Evolutionary conservation across 2,797 vertebrate genomes (phyloP), one percentile per base, ranked within the genome.

Genomic region (Anguilla marmorata): DNA sequence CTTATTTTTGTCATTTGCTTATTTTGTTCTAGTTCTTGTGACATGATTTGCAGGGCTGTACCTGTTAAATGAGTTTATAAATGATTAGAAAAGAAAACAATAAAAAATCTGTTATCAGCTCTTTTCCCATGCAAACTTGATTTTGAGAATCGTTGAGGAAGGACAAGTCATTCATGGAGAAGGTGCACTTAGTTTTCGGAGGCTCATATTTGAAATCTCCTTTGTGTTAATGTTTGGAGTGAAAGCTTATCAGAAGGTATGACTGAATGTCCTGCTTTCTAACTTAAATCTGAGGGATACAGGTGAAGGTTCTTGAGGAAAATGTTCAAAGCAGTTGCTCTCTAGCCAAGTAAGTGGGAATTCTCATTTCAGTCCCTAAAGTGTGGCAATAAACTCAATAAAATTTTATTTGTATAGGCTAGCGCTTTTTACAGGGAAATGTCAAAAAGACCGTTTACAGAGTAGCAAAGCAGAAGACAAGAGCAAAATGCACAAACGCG

Each of bases 41-140:
- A 93, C 88, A n/a, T 63, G 88, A 92, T 92, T 95, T 89, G 92
- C 92, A 91, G 93, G 92, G 92, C 93, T 94, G 90, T 94, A 93
- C 90, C 91, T 95, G 95, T 96, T 95, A 93, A 93, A 93, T 94
- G 90, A 95, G 91, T 94, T 95, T 92, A 94, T 96, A 96, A 94
- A 87, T 94, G 93, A 94, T 94, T 94, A 95, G 93, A 94, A 89
- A 94, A 94, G 92, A 88, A 94, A 96, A 94, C 93, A 89, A 92
- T 91, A 89, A 91, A 91, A 93, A 92, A 92, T 91, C 90, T 93
- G 92, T 93, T 93, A 93, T 92, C 88, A 90, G 89, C 72, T 91
- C 19, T 60, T 74, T 60, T 89, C 7, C 45, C n/a, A 41, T 79
- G 80, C 79, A 27, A 21, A 33, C 41, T 50, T 87, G 76, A 66